Percentiles rank a stretch among this genome's conserved stretches.
Evolutionary conservation across 2,797 vertebrate genomes (phyloP).

Genomic region (Eulemur albifrons): DNA sequence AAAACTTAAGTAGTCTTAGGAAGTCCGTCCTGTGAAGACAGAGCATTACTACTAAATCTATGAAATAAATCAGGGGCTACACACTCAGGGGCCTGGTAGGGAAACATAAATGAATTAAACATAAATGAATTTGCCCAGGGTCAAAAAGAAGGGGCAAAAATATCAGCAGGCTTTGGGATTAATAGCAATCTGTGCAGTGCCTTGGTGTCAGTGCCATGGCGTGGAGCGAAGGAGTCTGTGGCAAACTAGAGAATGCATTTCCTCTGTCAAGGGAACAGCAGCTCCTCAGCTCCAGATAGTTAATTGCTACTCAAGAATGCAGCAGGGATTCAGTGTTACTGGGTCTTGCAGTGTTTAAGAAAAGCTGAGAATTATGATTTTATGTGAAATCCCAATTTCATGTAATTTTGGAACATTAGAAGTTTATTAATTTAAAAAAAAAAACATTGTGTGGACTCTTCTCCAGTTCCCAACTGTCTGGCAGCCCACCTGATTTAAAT

Average conservation of each 20-base stretch:
- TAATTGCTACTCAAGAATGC: not conserved
- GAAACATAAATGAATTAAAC: not conserved
- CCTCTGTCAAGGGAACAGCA: not conserved
- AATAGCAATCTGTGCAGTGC: not conserved
- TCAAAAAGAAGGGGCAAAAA: not conserved
- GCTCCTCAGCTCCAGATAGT: not conserved
- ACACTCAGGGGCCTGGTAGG: too few relatives aligned
- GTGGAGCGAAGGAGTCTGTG: not conserved
- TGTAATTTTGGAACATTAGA: not conserved
- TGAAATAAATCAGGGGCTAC: not conserved
- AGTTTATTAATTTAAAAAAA: not conserved
- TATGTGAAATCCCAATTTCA: not conserved
- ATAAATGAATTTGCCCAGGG: not conserved
- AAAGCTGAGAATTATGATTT: not conserved
- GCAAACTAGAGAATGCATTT: not conserved
- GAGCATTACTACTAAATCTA: not conserved
- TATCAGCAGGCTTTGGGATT: not conserved
- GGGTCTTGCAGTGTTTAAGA: not conserved
- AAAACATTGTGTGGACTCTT: not conserved
- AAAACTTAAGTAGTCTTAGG: not conserved
- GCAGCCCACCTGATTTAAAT: not conserved
- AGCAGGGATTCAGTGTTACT: not conserved
- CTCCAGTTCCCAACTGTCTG: not conserved
- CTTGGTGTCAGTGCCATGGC: fast-evolving
- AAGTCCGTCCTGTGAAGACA: not conserved